A percentile compares a stretch with the other conserved stretches of the same genome.
Evolutionary conservation across 2,888 invertebrate genomes (phyloP).

Genomic region (Pristionchus japonicus): DNA sequence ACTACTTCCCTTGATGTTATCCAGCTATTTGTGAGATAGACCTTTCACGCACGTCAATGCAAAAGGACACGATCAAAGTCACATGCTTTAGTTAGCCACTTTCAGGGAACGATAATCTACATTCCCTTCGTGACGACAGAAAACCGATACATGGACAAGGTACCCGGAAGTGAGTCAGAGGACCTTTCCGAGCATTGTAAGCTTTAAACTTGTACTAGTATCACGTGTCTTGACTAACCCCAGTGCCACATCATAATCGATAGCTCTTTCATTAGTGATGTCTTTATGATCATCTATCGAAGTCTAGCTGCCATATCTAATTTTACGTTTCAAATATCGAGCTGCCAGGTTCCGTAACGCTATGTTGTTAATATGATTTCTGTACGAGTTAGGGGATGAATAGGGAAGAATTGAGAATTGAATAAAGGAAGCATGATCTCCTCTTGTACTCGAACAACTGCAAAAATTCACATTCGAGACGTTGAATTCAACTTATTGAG

Average conservation of each 20-base stretch:
- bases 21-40: neutral
- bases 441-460: neutral
- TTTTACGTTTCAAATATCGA: neutral
- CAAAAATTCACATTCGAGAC: no score
- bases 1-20: neutral
- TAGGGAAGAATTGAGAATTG: neutral
- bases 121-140: slow-evolving; percentile 2
- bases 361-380: neutral
- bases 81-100: neutral
- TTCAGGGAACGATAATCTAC: slow-evolving; percentile 20
- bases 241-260: neutral
- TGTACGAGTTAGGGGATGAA: neutral
- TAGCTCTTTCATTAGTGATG: neutral
- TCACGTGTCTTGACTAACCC: neutral
- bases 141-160: neutral
- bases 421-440: neutral
- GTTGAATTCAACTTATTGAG: neutral
- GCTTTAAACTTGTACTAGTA: neutral
- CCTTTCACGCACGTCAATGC: neutral
- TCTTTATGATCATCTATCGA: neutral
- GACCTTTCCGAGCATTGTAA: neutral
- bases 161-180: neutral
- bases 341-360: no score
- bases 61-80: neutral
- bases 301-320: neutral